phyloP scores from a whole-genome alignment of 2,113 vertebrate species.

The Halichoerus grypus region DNA sequence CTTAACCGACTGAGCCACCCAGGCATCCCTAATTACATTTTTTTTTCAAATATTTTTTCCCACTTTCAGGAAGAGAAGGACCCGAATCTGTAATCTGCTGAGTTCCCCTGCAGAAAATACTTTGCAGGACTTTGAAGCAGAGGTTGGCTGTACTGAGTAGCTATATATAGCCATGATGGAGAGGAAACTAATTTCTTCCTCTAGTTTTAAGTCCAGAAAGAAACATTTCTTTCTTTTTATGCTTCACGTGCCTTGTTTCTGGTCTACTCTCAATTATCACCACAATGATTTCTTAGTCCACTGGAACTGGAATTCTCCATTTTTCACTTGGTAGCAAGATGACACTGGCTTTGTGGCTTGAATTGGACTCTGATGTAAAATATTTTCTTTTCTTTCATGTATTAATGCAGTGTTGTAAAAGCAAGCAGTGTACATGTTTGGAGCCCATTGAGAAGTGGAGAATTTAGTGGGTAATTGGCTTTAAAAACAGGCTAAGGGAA shows the following conservation, averaged over 20 bases:
- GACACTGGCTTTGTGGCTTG: background rate
- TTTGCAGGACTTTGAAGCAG: background rate
- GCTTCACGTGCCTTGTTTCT: fast-evolving
- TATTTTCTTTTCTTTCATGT: background rate
- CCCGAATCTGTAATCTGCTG: background rate
- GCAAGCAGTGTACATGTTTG: background rate
- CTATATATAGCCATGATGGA: no score
- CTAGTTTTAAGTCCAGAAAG: background rate
- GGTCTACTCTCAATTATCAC: no score
- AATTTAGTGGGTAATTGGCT: no score
- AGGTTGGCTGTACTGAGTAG: background rate
- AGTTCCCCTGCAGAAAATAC: background rate
- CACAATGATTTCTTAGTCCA: background rate
- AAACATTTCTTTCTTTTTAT: background rate
- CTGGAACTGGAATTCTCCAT: background rate
- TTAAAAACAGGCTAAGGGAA: background rate
- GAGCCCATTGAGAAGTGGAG: no score
- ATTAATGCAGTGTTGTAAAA: background rate
- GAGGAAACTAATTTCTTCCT: background rate
- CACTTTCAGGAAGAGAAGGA: background rate
- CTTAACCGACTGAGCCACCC: no score
- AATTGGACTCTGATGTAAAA: background rate
- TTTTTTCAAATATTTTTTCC: background rate
- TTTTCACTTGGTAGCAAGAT: background rate
- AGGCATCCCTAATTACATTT: background rate